Base-by-base conservation (phyloP, 2,113 vertebrate species). In the Poeciliopsis occidentalis region DNA sequence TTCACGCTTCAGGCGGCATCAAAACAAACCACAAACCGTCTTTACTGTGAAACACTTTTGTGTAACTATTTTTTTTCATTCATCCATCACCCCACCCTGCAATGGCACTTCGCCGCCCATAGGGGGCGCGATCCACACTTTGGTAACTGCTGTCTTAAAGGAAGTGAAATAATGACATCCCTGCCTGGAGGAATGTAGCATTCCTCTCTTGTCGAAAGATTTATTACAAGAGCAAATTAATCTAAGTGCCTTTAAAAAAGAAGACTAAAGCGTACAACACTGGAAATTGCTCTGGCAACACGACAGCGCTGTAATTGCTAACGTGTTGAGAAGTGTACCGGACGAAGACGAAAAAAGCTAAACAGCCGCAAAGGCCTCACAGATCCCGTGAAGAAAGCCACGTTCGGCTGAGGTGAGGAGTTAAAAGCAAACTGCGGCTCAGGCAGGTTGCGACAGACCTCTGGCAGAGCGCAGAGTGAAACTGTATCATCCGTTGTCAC, bases 371-470 rank as follows among this genome's bases (percentile, higher is more conserved):
- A 73, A 62, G 29, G 4, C 57, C 37, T 34, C 19, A 11, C 73
- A 67, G 75, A 63, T 31, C 12, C 27, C 51, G 30, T 51, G 24
- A 61, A n/a, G 19, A 1, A 47, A 37, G 47, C 13, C 47, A 39
- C 41, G 69, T 64, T 12, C 64, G 44, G 87, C 78, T 4, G 0
- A 17, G 79, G 88, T 84, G 69, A 77, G 51, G 73, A 71, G 32
- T 71, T 66, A 19, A 17, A 63, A 75, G 69, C 30, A 67, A 69
- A 26, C 32, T 30, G 65, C 19, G 41, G 72, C 73, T 63, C 27
- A 26, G 74, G 85, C 87, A 80, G 69, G 88, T 87, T 84, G 19
- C 66, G 71, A 78, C 85, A 82, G 27, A 73, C 81, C 70, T 71
- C 37, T 11, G 73, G 29, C 31, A 1, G n/a, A 24, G 57, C 64